These are phyloP conservation scores for Thera britannica DNA, from an alignment of 2,888 invertebrate genomes.

Conservation along the genomic window DNA sequence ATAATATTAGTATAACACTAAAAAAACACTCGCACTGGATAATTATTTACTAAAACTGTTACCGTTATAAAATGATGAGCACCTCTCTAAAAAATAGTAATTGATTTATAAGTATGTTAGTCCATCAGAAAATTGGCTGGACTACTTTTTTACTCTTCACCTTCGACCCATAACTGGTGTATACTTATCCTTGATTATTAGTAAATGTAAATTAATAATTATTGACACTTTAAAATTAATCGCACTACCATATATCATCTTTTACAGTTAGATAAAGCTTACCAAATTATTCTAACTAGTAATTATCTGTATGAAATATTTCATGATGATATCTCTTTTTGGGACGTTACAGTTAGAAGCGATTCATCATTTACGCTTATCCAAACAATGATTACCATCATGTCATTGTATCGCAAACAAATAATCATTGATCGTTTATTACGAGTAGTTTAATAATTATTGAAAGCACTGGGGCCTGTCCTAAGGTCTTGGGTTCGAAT, in stretches of 20 bases:
- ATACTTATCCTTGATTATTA: slow-evolving; percentile 42
- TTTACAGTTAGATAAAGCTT: slow-evolving; percentile 34
- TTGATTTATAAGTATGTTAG: slow-evolving; percentile 4
- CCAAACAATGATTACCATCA: slow-evolving; percentile 33
- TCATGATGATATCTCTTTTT: slow-evolving; percentile 55
- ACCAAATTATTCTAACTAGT: slow-evolving; percentile 38
- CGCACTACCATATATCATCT: slow-evolving; percentile 36
- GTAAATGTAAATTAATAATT: slow-evolving; percentile 35
- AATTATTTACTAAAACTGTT: too few relatives aligned
- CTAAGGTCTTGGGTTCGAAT: too few relatives aligned
- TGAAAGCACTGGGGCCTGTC: too few relatives aligned
- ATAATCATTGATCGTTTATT: slow-evolving; percentile 18
- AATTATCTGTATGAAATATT: slow-evolving; percentile 46
- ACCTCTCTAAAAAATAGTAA: not conserved
- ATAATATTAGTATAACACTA: too few relatives aligned
- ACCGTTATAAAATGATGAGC: too few relatives aligned
- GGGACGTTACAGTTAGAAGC: slow-evolving; percentile 48
- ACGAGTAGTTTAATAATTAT: not conserved
- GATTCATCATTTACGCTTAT: slow-evolving; percentile 36
- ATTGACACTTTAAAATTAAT: slow-evolving; percentile 36
- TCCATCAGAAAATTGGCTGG: slow-evolving; percentile 6
- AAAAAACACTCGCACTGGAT: too few relatives aligned
- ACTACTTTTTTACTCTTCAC: slow-evolving; percentile 19
- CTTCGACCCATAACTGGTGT: slow-evolving; percentile 26
- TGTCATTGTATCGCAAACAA: slow-evolving; percentile 8